Percentiles rank a stretch among this genome's conserved stretches.
phyloP scores from a whole-genome alignment of 2,797 vertebrate species.

The Cuniculus paca region DNA sequence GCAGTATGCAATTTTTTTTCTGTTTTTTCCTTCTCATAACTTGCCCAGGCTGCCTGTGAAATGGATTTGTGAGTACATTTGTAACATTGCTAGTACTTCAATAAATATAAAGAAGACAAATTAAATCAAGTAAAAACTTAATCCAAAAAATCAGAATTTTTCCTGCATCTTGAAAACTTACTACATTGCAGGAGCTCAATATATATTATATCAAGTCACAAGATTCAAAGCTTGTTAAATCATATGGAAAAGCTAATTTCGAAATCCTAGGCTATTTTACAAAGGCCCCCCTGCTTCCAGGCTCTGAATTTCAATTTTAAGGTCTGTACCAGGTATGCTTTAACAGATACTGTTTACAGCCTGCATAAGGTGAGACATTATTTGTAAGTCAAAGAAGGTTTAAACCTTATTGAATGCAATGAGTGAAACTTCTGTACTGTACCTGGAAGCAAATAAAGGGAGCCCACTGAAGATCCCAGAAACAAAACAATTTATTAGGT shows the following conservation, averaged over 20 bases:
- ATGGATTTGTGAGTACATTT: slow-evolving; percentile 5
- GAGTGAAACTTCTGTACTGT: slow-evolving; percentile 40
- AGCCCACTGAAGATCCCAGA: not conserved
- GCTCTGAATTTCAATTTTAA: slow-evolving; percentile 71
- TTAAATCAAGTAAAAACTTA: slow-evolving; percentile 67
- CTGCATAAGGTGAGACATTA: slow-evolving; percentile 55
- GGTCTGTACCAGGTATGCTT: slow-evolving; percentile 29
- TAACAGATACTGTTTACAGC: slow-evolving; percentile 64
- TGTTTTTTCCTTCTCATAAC: not conserved
- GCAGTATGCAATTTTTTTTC: not conserved
- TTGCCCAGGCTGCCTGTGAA: not conserved
- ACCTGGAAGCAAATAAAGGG: slow-evolving; percentile 30
- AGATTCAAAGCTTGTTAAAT: slow-evolving; percentile 59
- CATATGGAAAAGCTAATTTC: slow-evolving; percentile 67
- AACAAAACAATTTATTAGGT: slow-evolving; percentile 30
- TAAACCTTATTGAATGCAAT: slow-evolving; percentile 41
- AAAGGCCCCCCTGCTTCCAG: slow-evolving; percentile 56
- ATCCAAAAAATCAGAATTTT: slow-evolving; percentile 57
- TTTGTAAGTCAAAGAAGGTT: slow-evolving; percentile 65
- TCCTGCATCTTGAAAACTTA: slow-evolving; percentile 55
- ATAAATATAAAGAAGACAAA: slow-evolving; percentile 67
- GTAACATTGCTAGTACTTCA: slow-evolving; percentile 37
- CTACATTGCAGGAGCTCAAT: slow-evolving; percentile 48
- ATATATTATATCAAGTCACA: slow-evolving; percentile 74
- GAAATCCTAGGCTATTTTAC: slow-evolving; percentile 62